phyloP scores from a whole-genome alignment of 1,140 invertebrate genomes.

The Hermatobates lingyangjiaoensis region DNA sequence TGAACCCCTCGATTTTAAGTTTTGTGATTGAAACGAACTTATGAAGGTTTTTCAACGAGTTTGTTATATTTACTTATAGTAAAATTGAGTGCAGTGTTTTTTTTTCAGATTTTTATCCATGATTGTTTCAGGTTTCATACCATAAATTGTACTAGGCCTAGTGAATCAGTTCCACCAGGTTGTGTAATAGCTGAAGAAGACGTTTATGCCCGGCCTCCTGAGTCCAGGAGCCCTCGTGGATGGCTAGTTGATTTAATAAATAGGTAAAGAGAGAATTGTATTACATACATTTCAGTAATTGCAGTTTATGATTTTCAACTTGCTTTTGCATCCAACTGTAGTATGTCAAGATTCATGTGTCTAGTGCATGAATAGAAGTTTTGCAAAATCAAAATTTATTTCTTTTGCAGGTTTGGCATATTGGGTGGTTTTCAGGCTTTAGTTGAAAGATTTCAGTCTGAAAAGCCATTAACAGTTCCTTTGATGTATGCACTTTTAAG shows the following conservation, averaged over 20 bases:
- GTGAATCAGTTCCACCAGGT: constrained; percentile 51
- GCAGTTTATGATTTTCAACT: too few species aligned
- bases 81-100: too few species aligned
- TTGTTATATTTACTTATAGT: too few species aligned
- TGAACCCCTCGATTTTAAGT: too few species aligned
- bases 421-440: constrained; percentile 75
- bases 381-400: too few species aligned
- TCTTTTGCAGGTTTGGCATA: constrained; percentile 52
- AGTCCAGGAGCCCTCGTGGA: constrained; percentile 57
- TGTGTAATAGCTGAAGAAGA: constrained; percentile 46
- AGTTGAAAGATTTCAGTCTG: constrained; percentile 64
- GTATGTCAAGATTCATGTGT: too few species aligned
- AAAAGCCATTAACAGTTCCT: constrained; percentile 49
- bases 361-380: too few species aligned
- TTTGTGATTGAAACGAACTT: too few species aligned
- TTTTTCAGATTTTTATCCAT: too few species aligned
- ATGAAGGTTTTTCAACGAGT: too few species aligned
- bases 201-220: constrained; percentile 59
- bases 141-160: constrained; percentile 65
- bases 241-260: constrained; percentile 95
- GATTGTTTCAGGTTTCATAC: constrained; percentile 81
- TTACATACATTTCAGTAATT: background rate
- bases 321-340: too few species aligned
- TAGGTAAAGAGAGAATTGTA: constrained; percentile 26
- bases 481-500: constrained; percentile 67